Evolutionary conservation across 2,113 vertebrate genomes (phyloP).

Genomic region (Hippopotamus amphibius): DNA sequence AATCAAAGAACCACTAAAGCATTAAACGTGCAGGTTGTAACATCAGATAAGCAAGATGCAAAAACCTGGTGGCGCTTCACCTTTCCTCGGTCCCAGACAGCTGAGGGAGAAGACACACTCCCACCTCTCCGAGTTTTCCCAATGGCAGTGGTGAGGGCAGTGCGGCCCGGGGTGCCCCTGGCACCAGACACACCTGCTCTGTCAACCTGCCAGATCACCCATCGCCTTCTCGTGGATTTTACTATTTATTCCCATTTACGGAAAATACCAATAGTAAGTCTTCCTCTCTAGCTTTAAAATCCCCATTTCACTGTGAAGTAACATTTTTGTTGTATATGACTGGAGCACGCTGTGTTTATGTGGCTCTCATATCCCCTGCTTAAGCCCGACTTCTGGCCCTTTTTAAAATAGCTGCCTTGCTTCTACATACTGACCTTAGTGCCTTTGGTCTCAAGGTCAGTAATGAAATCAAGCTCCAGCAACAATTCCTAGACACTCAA

Average conservation of each 20-base stretch:
- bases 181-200: not conserved
- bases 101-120: not conserved
- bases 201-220: not conserved
- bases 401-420: not conserved
- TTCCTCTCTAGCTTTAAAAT: not conserved
- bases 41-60: not conserved
- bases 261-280: not conserved
- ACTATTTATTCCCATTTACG: not conserved
- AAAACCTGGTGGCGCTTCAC: not conserved
- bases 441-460: not conserved
- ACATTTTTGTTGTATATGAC: not conserved
- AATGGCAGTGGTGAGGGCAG: accelerated
- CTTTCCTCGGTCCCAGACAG: not conserved
- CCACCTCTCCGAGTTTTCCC: not conserved
- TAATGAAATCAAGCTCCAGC: not conserved
- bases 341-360: not conserved
- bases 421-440: not conserved
- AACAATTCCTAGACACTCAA: not conserved
- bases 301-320: too few relatives aligned
- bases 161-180: accelerated
- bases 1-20: not conserved
- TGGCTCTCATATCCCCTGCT: not conserved
- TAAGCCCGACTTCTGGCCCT: not conserved
- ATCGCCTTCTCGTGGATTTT: not conserved
- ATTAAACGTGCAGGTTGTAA: not conserved